Percentiles rank a stretch among this genome's conserved stretches.
Conservation (phyloP, 2,113 vertebrate genomes). For the Syngnathus typhle region DNA sequence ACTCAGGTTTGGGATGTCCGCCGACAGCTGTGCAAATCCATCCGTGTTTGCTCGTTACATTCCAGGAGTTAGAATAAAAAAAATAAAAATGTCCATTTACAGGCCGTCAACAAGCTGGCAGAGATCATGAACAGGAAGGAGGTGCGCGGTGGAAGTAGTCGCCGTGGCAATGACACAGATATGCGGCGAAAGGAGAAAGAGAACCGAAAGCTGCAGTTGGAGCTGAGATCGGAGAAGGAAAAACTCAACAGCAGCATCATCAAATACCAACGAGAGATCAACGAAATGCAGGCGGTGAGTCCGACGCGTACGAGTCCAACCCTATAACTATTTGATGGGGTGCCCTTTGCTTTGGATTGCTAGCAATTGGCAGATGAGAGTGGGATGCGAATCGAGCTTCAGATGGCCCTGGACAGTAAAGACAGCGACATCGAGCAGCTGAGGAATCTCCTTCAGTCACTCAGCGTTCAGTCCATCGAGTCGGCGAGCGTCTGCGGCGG, state of each 20-base stretch:
- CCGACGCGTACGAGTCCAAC: background rate
- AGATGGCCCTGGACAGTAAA: conserved; percentile 98
- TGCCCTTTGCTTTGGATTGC: conserved; percentile 8
- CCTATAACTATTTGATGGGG: background rate
- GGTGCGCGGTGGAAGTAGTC: conserved; percentile 75
- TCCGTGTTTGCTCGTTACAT: background rate
- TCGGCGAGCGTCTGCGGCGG: conserved; percentile 88
- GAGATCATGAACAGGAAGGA: conserved; percentile 98
- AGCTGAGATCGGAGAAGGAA: conserved; percentile 91
- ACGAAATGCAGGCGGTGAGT: conserved; percentile 95
- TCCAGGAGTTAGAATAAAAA: background rate
- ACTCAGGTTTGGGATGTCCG: conserved; percentile 75
- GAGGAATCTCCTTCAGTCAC: conserved; percentile 81
- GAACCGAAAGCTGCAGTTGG: conserved; percentile 94
- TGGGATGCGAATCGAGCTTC: conserved; percentile 90
- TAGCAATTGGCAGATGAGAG: conserved; percentile 96
- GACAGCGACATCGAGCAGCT: conserved; percentile 99
- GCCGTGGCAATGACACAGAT: conserved; percentile 91
- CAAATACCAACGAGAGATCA: conserved; percentile 95
- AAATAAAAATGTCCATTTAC: background rate
- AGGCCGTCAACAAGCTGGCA: conserved; percentile 97
- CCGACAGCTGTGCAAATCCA: background rate
- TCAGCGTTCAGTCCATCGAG: conserved; percentile 85
- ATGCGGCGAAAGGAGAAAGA: conserved; percentile 95
- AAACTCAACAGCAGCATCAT: conserved; percentile 94